A percentile compares a stretch with the other conserved stretches of the same genome.
These are phyloP conservation scores for Epizoanthus stellaris DNA, from an alignment of 92 coral and sea anemone species.

Conservation along the genomic window DNA sequence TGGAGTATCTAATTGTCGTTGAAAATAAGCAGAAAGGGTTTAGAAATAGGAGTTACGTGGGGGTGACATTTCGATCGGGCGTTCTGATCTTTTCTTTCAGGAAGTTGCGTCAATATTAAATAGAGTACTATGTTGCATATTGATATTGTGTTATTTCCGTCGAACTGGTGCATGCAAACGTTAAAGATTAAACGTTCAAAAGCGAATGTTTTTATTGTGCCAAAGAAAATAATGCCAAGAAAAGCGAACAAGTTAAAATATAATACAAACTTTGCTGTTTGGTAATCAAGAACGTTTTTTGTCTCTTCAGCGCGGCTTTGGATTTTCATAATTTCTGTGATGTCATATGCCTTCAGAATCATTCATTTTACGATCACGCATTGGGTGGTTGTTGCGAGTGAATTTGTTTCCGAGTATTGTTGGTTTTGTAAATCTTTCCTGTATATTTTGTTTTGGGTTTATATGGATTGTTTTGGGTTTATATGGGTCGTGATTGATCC, in stretches of 20 bases:
- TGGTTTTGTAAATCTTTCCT: background rate
- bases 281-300: no score
- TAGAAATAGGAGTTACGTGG: conserved; percentile 10
- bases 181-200: background rate
- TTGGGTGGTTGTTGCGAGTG: no score
- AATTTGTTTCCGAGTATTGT: background rate
- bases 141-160: background rate
- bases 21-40: conserved; percentile 33
- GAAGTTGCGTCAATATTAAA: conserved; percentile 35
- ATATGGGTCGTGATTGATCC: background rate
- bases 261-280: no score
- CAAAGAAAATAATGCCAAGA: no score
- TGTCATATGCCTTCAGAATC: no score
- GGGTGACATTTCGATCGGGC: background rate
- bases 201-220: no score
- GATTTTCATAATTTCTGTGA: no score
- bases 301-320: no score
- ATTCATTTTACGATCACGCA: no score
- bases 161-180: background rate
- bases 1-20: conserved; percentile 35
- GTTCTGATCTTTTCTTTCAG: conserved; percentile 20
- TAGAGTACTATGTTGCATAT: background rate
- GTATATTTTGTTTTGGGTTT: conserved; percentile 24
- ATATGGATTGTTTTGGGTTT: conserved; percentile 3
- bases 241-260: no score